Conservation (phyloP, 2,888 invertebrate species). For the Sepioteuthis lessoniana region DNA sequence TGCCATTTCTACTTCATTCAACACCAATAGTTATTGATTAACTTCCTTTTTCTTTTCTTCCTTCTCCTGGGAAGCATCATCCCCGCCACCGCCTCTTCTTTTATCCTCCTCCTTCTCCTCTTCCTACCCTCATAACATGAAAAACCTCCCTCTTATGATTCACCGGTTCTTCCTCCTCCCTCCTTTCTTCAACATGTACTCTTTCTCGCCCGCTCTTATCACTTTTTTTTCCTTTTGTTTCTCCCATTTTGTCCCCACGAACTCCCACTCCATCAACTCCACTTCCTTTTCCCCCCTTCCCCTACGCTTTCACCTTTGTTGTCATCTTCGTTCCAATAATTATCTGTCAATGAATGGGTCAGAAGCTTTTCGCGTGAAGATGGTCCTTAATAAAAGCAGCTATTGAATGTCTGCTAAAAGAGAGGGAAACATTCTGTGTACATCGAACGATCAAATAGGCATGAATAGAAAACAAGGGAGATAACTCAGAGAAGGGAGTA, state of each 20-base stretch:
- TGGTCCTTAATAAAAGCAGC: background rate
- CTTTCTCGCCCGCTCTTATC: too few relatives aligned
- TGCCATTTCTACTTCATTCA: too few relatives aligned
- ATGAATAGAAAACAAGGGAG: background rate
- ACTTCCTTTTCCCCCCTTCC: background rate
- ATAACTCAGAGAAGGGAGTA: background rate
- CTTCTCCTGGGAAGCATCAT: background rate
- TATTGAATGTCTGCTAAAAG: background rate
- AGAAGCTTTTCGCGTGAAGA: background rate
- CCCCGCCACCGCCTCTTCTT: background rate
- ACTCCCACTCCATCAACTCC: too few relatives aligned
- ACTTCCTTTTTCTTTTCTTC: background rate
- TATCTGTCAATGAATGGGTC: background rate
- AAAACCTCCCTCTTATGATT: too few relatives aligned
- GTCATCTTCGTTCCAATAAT: constrained; percentile 16
- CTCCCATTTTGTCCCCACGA: too few relatives aligned
- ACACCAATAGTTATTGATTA: background rate
- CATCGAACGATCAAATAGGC: too few relatives aligned
- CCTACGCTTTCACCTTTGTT: background rate
- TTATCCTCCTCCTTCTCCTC: background rate
- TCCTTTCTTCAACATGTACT: too few relatives aligned
- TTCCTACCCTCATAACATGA: background rate
- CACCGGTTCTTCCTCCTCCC: too few relatives aligned
- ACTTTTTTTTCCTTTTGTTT: too few relatives aligned
- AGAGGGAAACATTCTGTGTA: background rate